Conservation (phyloP, 2,797 vertebrate species). For the Esox lucius region DNA sequence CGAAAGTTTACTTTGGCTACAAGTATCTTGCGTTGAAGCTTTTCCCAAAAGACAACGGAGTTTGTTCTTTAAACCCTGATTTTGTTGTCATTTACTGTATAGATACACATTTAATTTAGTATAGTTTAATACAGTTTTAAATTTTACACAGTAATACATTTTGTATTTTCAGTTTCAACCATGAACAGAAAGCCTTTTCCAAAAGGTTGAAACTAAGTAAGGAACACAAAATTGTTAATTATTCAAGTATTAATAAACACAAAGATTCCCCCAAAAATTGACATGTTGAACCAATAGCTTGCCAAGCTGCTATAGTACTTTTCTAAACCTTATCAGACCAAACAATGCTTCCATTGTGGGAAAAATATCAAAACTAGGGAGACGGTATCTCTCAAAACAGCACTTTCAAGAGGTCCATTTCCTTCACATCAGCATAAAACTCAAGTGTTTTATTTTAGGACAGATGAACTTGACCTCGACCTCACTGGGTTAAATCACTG, state of each 20-base stretch:
- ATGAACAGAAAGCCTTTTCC: background rate
- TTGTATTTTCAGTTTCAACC: background rate
- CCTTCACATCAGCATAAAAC: slow-evolving; percentile 10
- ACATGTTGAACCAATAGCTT: background rate
- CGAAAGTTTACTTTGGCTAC: background rate
- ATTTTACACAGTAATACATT: background rate
- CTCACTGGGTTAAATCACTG: background rate
- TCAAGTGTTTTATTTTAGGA: slow-evolving; percentile 28
- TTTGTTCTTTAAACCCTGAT: background rate
- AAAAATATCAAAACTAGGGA: background rate
- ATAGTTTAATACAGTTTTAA: background rate
- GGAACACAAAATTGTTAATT: background rate
- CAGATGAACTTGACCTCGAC: background rate
- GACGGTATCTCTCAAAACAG: background rate
- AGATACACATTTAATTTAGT: background rate
- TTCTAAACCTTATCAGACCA: background rate
- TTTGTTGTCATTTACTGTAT: background rate
- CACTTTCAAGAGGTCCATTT: background rate
- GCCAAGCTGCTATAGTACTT: background rate
- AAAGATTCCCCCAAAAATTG: background rate
- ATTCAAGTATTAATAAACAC: background rate
- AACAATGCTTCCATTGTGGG: slow-evolving; percentile 2
- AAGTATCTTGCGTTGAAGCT: background rate
- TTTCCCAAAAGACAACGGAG: background rate
- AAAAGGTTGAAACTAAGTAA: background rate